Base-by-base conservation (phyloP, 2,797 vertebrate species). In the Pseudochaenichthys georgianus region DNA sequence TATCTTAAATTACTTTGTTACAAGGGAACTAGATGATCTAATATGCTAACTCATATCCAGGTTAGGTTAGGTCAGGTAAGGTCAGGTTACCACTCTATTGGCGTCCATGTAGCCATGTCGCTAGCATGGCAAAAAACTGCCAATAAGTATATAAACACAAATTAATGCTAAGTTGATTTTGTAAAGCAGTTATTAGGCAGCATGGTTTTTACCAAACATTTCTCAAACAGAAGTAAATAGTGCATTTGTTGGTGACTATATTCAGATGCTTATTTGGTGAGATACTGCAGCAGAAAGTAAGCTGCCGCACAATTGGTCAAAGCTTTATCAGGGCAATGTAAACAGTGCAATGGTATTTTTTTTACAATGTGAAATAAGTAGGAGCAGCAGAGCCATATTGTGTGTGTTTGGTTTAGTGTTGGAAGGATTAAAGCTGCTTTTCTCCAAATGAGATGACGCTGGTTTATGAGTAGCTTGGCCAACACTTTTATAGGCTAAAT, bases 401-500 rank as follows among this genome's bases (percentile, higher is more conserved):
- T 38, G 7, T 38, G 34, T 9, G 8, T 38, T 9, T 67, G 10
- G n/a, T 70, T 54, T 13, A 16, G 15, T 9, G 3, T 19, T 17
- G 3, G 23, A 0, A 52, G 23, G 51, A 45, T 31, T 53, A 51
- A 55, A 77, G 31, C 13, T 13, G n/a, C 2, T 19, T 69, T 76
- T 48, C 16, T 41, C 10, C 45, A 60, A 84, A 74, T 57, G 75
- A 54, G 28, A 54, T 47, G 38, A 81, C 53, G 3, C 9, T 19
- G 78, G 50, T 85, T 83, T 75, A 89, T 12, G 59, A 77, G 69
- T 50, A 61, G 75, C 70, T 70, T 69, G 51, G 57, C 55, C 61
- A 76, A 80, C 70, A 62, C 45, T 77, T 92, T 93, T 91, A 92
- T 76, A 60, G 78, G 46, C 75, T 82, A 83, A 89, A 85, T 93